These are phyloP conservation scores for Crenuchus spilurus DNA, from an alignment of 2,797 vertebrate species.

Conservation along the genomic window DNA sequence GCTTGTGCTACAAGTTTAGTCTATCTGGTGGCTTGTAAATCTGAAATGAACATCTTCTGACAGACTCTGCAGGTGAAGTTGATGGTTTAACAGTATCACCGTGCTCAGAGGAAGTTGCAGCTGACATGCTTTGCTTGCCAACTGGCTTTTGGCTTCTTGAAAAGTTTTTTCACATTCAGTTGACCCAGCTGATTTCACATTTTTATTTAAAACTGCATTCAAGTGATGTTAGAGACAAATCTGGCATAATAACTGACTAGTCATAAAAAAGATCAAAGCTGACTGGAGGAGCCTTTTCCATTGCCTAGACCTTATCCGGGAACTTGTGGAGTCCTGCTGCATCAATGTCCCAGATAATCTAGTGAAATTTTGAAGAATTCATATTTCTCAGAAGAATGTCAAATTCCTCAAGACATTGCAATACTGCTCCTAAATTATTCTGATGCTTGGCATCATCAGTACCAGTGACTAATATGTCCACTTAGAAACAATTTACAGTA, in stretches of 20 bases:
- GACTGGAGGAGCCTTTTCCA: no score
- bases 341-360: no score
- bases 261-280: no score
- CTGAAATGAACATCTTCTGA: no score
- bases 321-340: no score
- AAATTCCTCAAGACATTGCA: not conserved
- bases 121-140: not conserved
- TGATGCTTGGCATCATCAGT: not conserved
- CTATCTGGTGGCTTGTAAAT: no score
- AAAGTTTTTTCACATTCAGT: not conserved
- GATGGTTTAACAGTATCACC: no score
- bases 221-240: not conserved
- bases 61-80: no score
- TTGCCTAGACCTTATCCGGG: no score
- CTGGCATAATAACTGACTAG: not conserved
- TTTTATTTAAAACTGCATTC: not conserved
- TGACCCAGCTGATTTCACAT: not conserved
- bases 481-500: not conserved
- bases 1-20: no score
- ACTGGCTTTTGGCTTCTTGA: not conserved
- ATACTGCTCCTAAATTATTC: not conserved
- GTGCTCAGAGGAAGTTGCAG: no score
- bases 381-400: constrained; percentile 1
- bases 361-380: no score
- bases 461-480: constrained; percentile 9